phyloP scores from a whole-genome alignment of 2,888 invertebrate species.

The Drosophila nr. fundita region DNA sequence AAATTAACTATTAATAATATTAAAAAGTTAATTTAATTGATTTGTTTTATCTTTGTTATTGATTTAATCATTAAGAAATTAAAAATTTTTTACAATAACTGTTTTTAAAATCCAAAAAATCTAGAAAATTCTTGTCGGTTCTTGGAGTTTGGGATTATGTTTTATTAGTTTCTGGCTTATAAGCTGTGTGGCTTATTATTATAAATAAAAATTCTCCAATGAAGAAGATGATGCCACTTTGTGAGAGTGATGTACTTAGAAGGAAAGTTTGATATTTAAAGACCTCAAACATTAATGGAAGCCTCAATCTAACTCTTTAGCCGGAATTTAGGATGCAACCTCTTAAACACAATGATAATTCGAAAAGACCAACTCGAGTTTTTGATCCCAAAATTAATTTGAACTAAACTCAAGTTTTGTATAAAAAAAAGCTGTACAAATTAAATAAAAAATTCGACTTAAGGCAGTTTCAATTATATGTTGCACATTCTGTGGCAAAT shows the following conservation, averaged over 20 bases:
- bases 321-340: neutral
- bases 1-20: neutral
- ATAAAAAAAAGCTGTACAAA: too few species aligned
- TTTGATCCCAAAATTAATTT: neutral
- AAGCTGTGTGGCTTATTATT: neutral
- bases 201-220: too few species aligned
- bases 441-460: neutral
- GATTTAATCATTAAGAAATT: neutral
- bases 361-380: neutral
- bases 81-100: neutral
- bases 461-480: neutral
- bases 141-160: neutral
- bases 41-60: neutral
- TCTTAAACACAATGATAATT: neutral
- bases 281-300: neutral
- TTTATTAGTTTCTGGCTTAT: neutral
- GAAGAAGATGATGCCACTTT: neutral
- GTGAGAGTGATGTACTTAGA: neutral
- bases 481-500: neutral
- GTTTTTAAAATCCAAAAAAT: rapidly evolving
- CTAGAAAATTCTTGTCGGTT: neutral
- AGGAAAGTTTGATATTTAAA: neutral
- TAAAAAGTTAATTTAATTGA: neutral
- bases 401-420: neutral
- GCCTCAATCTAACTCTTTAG: neutral